Percentiles rank a stretch among this genome's conserved stretches.
These are phyloP conservation scores for Nestor notabilis DNA, from an alignment of 2,113 vertebrate genomes.

Conservation along the genomic window DNA sequence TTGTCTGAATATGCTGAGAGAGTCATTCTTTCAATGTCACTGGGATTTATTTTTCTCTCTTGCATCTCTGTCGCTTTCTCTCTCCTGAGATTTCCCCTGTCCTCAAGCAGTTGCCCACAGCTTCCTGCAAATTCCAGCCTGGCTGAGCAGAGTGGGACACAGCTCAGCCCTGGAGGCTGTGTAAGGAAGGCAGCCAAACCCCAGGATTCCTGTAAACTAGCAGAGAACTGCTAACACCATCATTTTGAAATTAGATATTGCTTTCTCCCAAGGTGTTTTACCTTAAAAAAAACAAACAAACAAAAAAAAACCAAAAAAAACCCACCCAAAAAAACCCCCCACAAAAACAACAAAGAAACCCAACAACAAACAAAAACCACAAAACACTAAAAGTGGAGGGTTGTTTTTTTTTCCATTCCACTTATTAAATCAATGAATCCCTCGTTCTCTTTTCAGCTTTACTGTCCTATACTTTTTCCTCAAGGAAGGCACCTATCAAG, in stretches of 20 bases:
- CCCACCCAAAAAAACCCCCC: neutral
- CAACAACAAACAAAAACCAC: neutral
- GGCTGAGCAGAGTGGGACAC: neutral
- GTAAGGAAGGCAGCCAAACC: neutral
- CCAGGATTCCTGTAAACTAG: neutral
- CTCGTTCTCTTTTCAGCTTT: neutral
- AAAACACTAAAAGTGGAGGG: neutral
- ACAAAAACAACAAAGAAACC: neutral
- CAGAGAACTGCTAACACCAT: neutral
- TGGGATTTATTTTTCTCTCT: neutral
- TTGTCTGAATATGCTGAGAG: neutral
- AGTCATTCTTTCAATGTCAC: conserved; percentile 55
- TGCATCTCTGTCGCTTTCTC: neutral
- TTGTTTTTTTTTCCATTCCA: neutral
- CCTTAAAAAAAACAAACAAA: neutral
- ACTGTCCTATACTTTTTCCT: neutral
- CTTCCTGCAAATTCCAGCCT: neutral
- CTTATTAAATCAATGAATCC: neutral
- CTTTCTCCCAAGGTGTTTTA: neutral
- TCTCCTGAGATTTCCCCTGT: neutral
- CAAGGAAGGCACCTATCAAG: neutral
- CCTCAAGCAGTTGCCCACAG: neutral
- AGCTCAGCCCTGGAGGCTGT: neutral
- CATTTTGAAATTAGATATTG: neutral
- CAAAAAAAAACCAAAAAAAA: neutral